A percentile compares a stretch with the other conserved stretches of the same genome.
Conservation (phyloP, 2,113 vertebrate genomes). For the Cranoglanis bouderius region DNA sequence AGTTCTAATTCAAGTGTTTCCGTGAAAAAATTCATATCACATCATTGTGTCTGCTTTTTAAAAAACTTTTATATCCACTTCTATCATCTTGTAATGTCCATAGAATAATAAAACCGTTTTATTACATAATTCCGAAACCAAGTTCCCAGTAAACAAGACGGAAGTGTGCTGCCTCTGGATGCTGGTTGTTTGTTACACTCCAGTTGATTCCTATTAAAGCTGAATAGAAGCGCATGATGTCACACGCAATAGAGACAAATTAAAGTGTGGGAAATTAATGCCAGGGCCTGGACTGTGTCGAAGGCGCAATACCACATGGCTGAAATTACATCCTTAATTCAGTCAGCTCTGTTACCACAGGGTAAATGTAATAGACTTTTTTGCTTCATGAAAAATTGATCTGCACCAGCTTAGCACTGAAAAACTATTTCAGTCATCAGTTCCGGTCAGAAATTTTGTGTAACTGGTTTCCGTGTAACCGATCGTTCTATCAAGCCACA, state of each 20-base stretch:
- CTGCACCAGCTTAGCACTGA: neutral
- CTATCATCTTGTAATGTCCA: neutral
- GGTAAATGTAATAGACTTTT: conserved; percentile 13
- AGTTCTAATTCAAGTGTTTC: neutral
- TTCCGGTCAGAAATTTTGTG: neutral
- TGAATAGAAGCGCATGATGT: neutral
- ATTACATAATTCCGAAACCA: conserved; percentile 6
- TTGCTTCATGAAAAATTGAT: conserved; percentile 20
- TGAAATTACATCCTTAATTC: conserved; percentile 10
- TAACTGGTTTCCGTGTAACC: conserved; percentile 11
- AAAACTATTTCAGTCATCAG: neutral
- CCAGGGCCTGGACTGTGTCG: neutral
- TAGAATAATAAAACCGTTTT: neutral
- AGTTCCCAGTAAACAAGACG: conserved; percentile 19
- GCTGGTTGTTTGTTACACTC: conserved; percentile 2
- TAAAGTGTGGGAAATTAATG: neutral
- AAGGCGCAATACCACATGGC: neutral
- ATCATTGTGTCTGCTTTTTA: neutral
- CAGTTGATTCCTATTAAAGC: conserved; percentile 7
- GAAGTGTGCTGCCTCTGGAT: neutral
- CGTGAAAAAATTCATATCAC: neutral
- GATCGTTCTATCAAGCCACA: neutral
- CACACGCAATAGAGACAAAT: neutral
- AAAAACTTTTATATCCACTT: neutral
- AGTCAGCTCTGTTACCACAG: conserved; percentile 5